phyloP scores from a whole-genome alignment of 2,797 vertebrate genomes.

The Thunnus albacares region DNA sequence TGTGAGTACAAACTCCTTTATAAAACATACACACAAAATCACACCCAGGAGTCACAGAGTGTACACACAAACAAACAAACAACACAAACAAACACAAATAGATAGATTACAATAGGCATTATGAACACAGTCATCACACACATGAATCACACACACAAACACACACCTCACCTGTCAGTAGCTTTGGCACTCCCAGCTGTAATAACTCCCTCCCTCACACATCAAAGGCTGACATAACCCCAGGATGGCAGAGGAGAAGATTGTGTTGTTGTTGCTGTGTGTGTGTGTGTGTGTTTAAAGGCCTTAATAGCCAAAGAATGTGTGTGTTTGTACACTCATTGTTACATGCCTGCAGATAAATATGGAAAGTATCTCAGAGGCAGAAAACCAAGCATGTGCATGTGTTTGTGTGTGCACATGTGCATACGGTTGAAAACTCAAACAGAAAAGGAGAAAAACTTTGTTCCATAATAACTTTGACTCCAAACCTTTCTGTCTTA shows the following conservation, averaged over 20 bases:
- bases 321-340: neutral
- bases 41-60: neutral
- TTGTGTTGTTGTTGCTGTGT: constrained; percentile 1
- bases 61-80: neutral
- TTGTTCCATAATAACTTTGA: constrained; percentile 36
- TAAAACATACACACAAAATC: neutral
- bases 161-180: constrained; percentile 10
- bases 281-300: constrained; percentile 8
- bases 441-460: constrained; percentile 6
- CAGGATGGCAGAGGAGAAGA: constrained; percentile 3
- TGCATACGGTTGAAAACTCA: neutral
- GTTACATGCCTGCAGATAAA: constrained; percentile 1
- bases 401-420: constrained; percentile 4
- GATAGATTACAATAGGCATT: neutral
- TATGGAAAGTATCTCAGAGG: neutral
- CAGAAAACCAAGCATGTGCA: neutral
- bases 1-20: neutral
- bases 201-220: constrained; percentile 36
- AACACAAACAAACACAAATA: neutral
- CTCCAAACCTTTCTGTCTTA: constrained; percentile 26
- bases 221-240: constrained; percentile 37
- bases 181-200: constrained; percentile 16
- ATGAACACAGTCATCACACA: neutral
- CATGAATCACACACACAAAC: neutral
- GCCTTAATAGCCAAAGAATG: neutral